Evolutionary conservation across 2,888 invertebrate species (phyloP), one percentile per base, ranked within the genome.

Genomic region (Chironomus tentans): DNA sequence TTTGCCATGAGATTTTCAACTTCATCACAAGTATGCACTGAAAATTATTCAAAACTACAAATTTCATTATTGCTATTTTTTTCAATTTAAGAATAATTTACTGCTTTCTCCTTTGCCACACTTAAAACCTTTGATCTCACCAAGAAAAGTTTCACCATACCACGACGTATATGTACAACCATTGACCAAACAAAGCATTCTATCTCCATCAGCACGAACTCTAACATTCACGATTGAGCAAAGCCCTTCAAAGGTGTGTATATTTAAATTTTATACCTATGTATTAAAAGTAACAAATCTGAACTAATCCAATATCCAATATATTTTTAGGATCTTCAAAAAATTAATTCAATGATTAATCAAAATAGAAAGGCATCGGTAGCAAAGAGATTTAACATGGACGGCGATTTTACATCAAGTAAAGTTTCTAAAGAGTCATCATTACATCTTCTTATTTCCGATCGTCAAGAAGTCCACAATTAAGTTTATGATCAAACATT

Each of bases 61-160:
- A 3, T 24, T 2, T 24, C 22, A 24, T n/a, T 24, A 24, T 24
- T 24, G 1, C 5, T 28, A 28, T 78, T 65, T 76, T 46, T 46
- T 56, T 22, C 73, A 21, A 76, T 68, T 79, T 2, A 76, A 84
- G 82, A 80, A 81, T 18, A 82, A 83, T 77, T 85, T 89, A 50
- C 82, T 88, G 2, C 81, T 94, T 75, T 93, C 93, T 77, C 93
- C 93, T 0, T 84, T 93, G 79, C 94, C 94, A 0, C 86, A 88
- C 77, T 87, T 88, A 78, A 85, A 86, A 76, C 82, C 85, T 46
- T 22, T 81, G 56, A 79, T 79, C 71, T 79, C 79, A 78, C 82
- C 83, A 73, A 81, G 81, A 78, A 82, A 82, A 79, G 78, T 84
- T 69, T 82, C 82, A 28, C 81, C 80, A 76, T 88, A 87, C 78